Conservation (phyloP, 2,113 vertebrate species). For the Antechinus flavipes region DNA sequence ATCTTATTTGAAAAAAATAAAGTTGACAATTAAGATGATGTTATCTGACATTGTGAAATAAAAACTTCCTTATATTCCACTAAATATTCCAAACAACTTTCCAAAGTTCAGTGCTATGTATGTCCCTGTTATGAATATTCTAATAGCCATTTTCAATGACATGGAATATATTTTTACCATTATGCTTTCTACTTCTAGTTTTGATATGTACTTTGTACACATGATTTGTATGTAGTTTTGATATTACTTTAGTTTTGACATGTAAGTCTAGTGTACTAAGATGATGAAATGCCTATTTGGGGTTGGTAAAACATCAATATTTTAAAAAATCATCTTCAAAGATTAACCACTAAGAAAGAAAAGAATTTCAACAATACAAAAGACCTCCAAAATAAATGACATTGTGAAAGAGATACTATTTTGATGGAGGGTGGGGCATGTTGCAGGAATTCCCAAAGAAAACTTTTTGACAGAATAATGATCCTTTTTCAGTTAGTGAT, state of each 20-base stretch:
- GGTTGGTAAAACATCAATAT: neutral
- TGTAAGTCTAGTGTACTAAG: conserved; percentile 51
- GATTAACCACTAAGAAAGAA: conserved; percentile 19
- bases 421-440: neutral
- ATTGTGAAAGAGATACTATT: conserved; percentile 43
- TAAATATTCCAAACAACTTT: neutral
- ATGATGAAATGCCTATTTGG: neutral
- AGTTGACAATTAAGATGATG: neutral
- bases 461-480: conserved; percentile 45
- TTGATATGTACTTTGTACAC: neutral
- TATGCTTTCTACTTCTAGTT: conserved; percentile 61
- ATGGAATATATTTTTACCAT: conserved; percentile 73
- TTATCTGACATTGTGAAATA: neutral
- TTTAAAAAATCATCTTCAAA: conserved; percentile 46
- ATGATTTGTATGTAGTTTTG: too few species aligned
- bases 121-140: conserved; percentile 42
- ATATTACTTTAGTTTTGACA: conserved; percentile 58
- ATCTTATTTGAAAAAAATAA: conserved; percentile 27
- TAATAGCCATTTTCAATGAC: conserved; percentile 38
- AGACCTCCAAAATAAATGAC: conserved; percentile 46
- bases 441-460: conserved; percentile 48
- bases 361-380: neutral
- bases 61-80: neutral
- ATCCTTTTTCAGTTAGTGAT: conserved; percentile 52
- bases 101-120: neutral